Evolutionary conservation across 2,113 vertebrate genomes (phyloP).

Genomic region (Psilopsiagon aurifrons): DNA sequence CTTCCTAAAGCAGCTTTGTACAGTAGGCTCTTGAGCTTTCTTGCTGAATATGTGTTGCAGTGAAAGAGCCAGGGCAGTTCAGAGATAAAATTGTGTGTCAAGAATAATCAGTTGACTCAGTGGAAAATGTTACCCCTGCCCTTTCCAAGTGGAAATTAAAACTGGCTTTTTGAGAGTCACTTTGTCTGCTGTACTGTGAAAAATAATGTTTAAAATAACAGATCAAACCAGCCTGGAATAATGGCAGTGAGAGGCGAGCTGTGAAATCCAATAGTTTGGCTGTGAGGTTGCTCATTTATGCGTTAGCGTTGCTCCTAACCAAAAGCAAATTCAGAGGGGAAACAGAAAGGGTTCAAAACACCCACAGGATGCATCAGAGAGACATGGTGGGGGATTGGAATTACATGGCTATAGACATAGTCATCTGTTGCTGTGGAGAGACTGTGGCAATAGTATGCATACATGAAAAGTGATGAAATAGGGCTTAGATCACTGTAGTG

Average conservation of each 20-base stretch:
- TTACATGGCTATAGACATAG: neutral
- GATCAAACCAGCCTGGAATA: slow-evolving; percentile 63
- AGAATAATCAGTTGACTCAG: slow-evolving; percentile 69
- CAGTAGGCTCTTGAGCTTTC: neutral
- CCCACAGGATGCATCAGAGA: neutral
- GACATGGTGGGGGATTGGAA: neutral
- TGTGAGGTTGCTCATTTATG: slow-evolving; percentile 53
- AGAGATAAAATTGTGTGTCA: slow-evolving; percentile 73
- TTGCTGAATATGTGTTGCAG: slow-evolving; percentile 44
- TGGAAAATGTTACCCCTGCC: slow-evolving; percentile 78
- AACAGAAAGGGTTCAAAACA: slow-evolving; percentile 20
- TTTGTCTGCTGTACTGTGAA: slow-evolving; percentile 74
- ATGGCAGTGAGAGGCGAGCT: slow-evolving; percentile 56
- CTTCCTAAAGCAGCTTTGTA: neutral
- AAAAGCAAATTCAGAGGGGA: slow-evolving; percentile 53
- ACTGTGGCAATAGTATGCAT: neutral
- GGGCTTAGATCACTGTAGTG: neutral
- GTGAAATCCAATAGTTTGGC: slow-evolving; percentile 67
- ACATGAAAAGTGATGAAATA: neutral
- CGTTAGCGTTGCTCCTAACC: slow-evolving; percentile 45
- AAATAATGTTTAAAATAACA: slow-evolving; percentile 75
- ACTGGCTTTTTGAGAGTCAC: slow-evolving; percentile 72
- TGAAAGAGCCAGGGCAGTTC: slow-evolving; percentile 49
- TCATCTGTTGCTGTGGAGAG: neutral
- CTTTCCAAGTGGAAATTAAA: slow-evolving; percentile 81